Conservation (phyloP, 2,797 vertebrate genomes). For the Phataginus tetradactyla region DNA sequence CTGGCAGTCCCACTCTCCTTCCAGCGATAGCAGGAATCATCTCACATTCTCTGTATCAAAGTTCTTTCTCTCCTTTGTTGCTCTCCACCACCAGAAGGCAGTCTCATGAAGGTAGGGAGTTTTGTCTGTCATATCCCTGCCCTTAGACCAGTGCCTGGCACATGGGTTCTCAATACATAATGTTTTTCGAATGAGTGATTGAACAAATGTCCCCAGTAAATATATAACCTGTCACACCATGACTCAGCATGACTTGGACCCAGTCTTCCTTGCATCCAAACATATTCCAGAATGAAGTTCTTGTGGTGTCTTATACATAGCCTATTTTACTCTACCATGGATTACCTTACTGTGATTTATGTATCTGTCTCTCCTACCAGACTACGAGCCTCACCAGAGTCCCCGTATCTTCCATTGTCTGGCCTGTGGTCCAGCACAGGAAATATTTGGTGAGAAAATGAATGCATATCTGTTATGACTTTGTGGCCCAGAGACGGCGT, state of each 20-base stretch:
- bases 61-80: background rate
- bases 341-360: background rate
- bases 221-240: background rate
- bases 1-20: rapidly evolving
- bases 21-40: background rate
- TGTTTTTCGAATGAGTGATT: background rate
- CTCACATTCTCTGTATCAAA: background rate
- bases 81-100: background rate
- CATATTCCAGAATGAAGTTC: background rate
- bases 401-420: background rate
- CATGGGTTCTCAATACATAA: background rate
- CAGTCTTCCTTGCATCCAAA: background rate
- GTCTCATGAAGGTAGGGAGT: background rate
- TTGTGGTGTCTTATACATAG: background rate
- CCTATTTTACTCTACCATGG: background rate
- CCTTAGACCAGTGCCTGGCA: background rate
- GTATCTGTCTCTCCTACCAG: background rate
- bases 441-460: background rate
- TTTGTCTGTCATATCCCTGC: background rate
- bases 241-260: background rate
- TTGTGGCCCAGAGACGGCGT: background rate
- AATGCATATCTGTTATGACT: background rate
- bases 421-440: background rate
- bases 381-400: background rate
- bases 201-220: background rate